Percentiles rank a stretch among this genome's conserved stretches.
Conservation (phyloP, 2,888 invertebrate species). For the Galeruca laticollis region DNA sequence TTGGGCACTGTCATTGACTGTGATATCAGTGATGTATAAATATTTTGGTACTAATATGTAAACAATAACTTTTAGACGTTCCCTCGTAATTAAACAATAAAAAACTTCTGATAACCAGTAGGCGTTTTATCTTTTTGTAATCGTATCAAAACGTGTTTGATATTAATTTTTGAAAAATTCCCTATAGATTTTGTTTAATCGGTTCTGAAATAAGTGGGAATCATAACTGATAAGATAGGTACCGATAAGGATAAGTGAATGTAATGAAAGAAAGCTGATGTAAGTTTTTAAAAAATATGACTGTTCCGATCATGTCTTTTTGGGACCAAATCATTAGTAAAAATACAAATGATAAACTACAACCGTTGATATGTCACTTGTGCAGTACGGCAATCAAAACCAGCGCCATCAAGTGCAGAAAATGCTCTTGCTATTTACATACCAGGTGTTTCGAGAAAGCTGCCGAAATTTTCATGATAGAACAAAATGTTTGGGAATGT, state of each 20-base stretch:
- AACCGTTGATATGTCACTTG: conserved; percentile 40
- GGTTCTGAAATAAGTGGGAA: not conserved
- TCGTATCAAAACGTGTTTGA: too few species aligned
- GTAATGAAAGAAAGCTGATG: not conserved
- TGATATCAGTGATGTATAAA: too few species aligned
- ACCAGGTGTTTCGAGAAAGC: conserved; percentile 51
- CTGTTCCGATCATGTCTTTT: conserved; percentile 36
- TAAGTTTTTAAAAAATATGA: conserved; percentile 18
- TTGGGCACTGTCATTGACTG: too few species aligned
- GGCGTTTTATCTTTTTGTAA: too few species aligned
- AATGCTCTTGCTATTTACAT: conserved; percentile 49
- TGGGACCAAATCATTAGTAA: conserved; percentile 40
- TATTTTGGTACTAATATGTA: too few species aligned
- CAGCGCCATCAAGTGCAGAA: conserved; percentile 51
- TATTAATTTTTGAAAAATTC: not conserved
- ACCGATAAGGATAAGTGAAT: conserved; percentile 31
- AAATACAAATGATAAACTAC: conserved; percentile 12
- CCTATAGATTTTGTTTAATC: not conserved
- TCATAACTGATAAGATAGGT: conserved; percentile 25
- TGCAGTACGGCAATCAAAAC: conserved; percentile 48
- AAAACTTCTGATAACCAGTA: too few species aligned
- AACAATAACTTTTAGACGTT: too few species aligned
- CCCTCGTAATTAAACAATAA: too few species aligned
- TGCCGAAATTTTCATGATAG: conserved; percentile 48
- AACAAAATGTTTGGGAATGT: conserved; percentile 49